phyloP scores from a whole-genome alignment of 92 coral and sea anemone species.

The Hydrozoanthus gracilis region DNA sequence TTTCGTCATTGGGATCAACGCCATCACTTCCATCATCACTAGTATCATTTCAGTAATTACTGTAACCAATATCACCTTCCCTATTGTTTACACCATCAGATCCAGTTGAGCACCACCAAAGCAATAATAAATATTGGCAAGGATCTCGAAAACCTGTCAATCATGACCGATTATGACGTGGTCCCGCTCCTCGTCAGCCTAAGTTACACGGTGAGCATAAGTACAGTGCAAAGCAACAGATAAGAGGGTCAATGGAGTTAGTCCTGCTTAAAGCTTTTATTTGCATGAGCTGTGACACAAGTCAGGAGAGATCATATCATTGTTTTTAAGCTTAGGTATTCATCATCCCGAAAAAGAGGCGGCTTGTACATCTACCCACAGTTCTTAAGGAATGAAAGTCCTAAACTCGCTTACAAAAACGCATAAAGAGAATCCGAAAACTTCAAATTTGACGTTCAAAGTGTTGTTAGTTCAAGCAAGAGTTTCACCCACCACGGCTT shows the following conservation, averaged over 20 bases:
- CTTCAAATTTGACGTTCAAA: too few relatives aligned
- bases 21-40: neutral
- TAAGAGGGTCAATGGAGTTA: neutral
- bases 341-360: too few relatives aligned
- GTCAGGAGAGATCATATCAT: too few relatives aligned
- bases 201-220: conserved; percentile 58
- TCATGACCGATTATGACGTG: conserved; percentile 92
- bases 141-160: conserved; percentile 91
- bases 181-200: conserved; percentile 80
- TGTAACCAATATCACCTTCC: neutral
- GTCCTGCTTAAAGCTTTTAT: neutral
- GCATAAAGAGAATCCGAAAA: too few relatives aligned
- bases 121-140: conserved; percentile 86
- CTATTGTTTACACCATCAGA: conserved; percentile 48
- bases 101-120: conserved; percentile 72
- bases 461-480: too few relatives aligned
- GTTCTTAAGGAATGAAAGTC: too few relatives aligned
- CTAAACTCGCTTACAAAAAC: too few relatives aligned
- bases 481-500: too few relatives aligned
- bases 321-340: too few relatives aligned
- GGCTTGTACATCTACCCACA: too few relatives aligned
- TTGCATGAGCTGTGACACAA: neutral
- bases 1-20: neutral
- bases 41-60: neutral
- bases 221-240: too few relatives aligned